These are phyloP conservation scores for Drosophila silvestris DNA, from an alignment of 2,888 invertebrate genomes.

Conservation along the genomic window DNA sequence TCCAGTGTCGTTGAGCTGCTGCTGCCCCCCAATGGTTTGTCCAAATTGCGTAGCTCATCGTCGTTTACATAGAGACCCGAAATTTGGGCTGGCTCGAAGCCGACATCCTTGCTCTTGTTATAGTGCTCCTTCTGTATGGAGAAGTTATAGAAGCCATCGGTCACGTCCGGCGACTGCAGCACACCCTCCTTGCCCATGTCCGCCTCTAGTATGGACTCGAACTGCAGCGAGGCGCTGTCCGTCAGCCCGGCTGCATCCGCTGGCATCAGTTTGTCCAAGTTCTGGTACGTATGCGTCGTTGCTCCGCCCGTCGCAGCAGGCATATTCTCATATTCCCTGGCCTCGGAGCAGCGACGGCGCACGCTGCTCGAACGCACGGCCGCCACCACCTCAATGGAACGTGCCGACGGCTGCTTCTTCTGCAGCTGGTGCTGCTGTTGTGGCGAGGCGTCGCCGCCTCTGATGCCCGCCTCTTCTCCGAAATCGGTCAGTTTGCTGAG, in stretches of 20 bases:
- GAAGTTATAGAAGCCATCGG: conserved; percentile 85
- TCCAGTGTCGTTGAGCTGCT: conserved; percentile 52
- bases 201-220: conserved; percentile 85
- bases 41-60: conserved; percentile 83
- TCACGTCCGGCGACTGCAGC: conserved; percentile 84
- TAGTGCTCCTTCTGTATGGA: conserved; percentile 85
- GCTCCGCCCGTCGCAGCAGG: conserved; percentile 38
- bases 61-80: conserved; percentile 83
- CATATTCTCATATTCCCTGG: conserved; percentile 74
- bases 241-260: conserved; percentile 74
- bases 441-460: conserved; percentile 20
- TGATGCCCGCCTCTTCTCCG: conserved; percentile 35
- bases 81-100: conserved; percentile 80
- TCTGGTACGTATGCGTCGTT: conserved; percentile 78
- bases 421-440: conserved; percentile 36
- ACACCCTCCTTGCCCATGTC: conserved; percentile 81
- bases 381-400: conserved; percentile 75
- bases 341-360: conserved; percentile 47
- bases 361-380: conserved; percentile 72
- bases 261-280: conserved; percentile 67
- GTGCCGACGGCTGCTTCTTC: conserved; percentile 23
- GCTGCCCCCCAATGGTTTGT: conserved; percentile 70
- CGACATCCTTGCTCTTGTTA: conserved; percentile 81
- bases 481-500: conserved; percentile 86
- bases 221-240: conserved; percentile 85